Conservation (phyloP, 2,888 invertebrate species). For the Orthosia gracilis region DNA sequence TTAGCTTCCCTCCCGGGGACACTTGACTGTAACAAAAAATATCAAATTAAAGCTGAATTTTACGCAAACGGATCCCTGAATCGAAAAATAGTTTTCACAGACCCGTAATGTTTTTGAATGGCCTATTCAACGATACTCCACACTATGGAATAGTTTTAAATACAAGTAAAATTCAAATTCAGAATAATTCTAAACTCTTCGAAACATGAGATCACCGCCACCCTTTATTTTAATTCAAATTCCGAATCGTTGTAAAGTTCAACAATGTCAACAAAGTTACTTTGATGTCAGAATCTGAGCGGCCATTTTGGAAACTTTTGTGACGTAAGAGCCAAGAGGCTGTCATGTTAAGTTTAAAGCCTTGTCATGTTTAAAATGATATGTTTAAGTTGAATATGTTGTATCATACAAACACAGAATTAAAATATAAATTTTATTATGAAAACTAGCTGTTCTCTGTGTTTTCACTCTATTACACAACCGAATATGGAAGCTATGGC, state of each 20-base stretch:
- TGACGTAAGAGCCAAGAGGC: slow-evolving; percentile 37
- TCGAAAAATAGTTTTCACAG: too few species aligned
- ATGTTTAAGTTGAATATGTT: slow-evolving; percentile 13
- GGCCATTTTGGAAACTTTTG: slow-evolving; percentile 57
- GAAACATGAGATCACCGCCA: slow-evolving; percentile 30
- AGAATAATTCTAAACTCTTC: slow-evolving; percentile 24
- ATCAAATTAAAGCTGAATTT: too few species aligned
- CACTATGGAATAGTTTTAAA: slow-evolving; percentile 4
- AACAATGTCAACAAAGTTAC: slow-evolving; percentile 58
- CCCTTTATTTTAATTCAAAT: slow-evolving; percentile 56
- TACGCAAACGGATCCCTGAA: too few species aligned
- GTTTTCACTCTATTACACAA: background rate
- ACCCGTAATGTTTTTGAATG: too few species aligned
- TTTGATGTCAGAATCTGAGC: slow-evolving; percentile 43
- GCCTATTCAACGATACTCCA: too few species aligned
- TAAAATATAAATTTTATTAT: background rate
- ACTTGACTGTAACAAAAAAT: too few species aligned
- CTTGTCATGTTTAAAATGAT: slow-evolving; percentile 24
- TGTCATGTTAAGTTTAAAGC: slow-evolving; percentile 27
- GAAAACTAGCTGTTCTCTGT: background rate
- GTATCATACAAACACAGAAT: background rate
- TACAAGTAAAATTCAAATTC: slow-evolving; percentile 14
- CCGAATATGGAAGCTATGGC: too few species aligned
- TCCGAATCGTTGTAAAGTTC: slow-evolving; percentile 33
- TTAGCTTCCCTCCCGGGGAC: too few species aligned